Conservation (phyloP, 2,888 invertebrate species). For the Neocrepidodera transversa region DNA sequence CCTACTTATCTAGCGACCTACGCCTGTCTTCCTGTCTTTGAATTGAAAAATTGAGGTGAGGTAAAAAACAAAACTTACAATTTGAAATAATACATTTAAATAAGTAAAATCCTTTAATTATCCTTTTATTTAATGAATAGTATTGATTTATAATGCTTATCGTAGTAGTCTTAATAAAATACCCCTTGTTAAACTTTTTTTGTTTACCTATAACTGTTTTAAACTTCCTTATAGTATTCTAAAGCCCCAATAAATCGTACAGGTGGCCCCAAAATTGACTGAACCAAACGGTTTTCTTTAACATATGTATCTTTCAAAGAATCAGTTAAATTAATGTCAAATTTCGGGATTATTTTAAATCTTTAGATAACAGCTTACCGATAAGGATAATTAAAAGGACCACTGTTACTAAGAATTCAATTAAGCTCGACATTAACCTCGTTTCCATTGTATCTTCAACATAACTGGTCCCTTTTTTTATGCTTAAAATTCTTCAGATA, state of each 20-base stretch:
- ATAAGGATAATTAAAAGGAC: conserved; percentile 18
- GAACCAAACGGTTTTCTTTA: conserved; percentile 7
- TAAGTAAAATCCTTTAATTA: too few relatives aligned
- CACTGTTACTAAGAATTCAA: conserved; percentile 13
- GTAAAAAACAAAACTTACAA: too few relatives aligned
- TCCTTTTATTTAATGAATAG: too few relatives aligned
- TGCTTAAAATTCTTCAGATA: background rate
- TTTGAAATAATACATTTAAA: too few relatives aligned
- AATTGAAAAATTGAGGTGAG: too few relatives aligned
- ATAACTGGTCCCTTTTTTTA: background rate
- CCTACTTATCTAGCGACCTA: too few relatives aligned
- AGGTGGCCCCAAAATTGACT: conserved; percentile 6
- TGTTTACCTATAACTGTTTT: too few relatives aligned
- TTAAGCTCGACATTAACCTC: conserved; percentile 6
- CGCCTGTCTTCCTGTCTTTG: too few relatives aligned
- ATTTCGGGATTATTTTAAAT: conserved; percentile 11
- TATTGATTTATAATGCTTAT: too few relatives aligned
- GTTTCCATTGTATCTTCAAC: background rate
- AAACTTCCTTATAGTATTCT: too few relatives aligned
- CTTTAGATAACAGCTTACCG: conserved; percentile 3
- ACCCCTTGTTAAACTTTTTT: too few relatives aligned
- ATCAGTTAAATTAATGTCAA: conserved; percentile 14
- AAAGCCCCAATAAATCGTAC: conserved; percentile 2
- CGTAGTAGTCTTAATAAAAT: too few relatives aligned
- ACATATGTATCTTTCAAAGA: conserved; percentile 8